These are phyloP conservation scores for Terebella lapidaria DNA, from an alignment of 2,888 invertebrate genomes.

Conservation along the genomic window DNA sequence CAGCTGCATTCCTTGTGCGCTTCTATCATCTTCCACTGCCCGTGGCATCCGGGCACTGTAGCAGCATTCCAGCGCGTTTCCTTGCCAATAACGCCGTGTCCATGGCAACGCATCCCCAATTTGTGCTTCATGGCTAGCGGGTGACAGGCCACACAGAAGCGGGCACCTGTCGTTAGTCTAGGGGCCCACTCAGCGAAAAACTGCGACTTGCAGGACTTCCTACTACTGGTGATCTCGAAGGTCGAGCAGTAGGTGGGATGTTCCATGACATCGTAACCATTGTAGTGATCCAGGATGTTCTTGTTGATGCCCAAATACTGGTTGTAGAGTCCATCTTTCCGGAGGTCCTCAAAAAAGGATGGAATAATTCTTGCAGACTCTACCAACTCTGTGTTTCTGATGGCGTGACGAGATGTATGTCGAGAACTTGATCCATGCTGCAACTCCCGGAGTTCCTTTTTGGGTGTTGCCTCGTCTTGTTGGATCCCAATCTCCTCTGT, in stretches of 20 bases:
- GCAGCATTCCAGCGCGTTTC: conserved; percentile 79
- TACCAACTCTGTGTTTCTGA: no score
- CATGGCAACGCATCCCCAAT: conserved; percentile 70
- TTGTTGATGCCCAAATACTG: conserved; percentile 75
- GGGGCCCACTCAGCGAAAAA: not conserved
- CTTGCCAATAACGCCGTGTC: conserved; percentile 73
- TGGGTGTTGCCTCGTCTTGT: no score
- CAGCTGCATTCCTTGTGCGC: conserved; percentile 46
- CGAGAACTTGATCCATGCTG: no score
- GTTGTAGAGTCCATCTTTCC: conserved; percentile 69
- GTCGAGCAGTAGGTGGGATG: conserved; percentile 68
- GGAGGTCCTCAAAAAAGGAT: conserved; percentile 63
- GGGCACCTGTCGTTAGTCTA: conserved; percentile 57
- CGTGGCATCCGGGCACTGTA: conserved; percentile 80
- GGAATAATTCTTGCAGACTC: conserved; percentile 81
- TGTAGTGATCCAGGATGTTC: conserved; percentile 58
- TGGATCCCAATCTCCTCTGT: no score
- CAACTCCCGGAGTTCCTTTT: no score
- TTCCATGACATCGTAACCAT: conserved; percentile 17
- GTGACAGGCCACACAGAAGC: conserved; percentile 78
- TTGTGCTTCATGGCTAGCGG: conserved; percentile 72
- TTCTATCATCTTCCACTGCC: conserved; percentile 71
- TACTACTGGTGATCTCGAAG: conserved; percentile 66
- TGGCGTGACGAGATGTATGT: no score
- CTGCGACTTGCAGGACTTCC: conserved; percentile 27